A percentile compares a stretch with the other conserved stretches of the same genome.
Conservation (phyloP, 2,888 invertebrate genomes). For the Philereme transversata region DNA sequence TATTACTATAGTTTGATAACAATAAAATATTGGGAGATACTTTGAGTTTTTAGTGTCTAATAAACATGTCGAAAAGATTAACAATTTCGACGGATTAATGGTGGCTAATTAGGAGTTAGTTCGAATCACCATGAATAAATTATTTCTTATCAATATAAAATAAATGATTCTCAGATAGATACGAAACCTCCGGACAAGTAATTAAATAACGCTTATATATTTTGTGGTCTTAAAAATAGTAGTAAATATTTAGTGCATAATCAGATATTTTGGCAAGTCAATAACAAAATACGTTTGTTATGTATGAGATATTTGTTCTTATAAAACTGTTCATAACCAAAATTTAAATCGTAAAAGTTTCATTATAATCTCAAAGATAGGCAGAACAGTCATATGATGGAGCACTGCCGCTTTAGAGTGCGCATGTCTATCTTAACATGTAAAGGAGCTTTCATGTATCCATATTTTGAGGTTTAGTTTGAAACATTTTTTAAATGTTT, state of each 20-base stretch:
- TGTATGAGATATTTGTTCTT: conserved; percentile 49
- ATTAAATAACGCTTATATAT: not conserved
- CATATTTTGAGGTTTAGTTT: not conserved
- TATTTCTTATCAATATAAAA: not conserved
- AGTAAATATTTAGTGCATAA: not conserved
- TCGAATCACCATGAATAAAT: conserved; percentile 24
- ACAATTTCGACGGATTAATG: conserved; percentile 45
- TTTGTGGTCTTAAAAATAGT: not conserved
- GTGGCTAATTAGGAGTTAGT: conserved; percentile 41
- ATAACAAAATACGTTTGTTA: conserved; percentile 11
- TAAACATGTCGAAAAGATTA: conserved; percentile 49
- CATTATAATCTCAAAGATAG: conserved; percentile 78
- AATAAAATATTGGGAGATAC: conserved; percentile 61
- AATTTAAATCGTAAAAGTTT: conserved; percentile 76
- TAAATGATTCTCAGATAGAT: too few relatives aligned
- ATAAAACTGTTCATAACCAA: conserved; percentile 59
- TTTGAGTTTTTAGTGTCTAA: conserved; percentile 41
- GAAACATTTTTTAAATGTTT: too few relatives aligned
- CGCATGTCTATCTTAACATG: conserved; percentile 57
- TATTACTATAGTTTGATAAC: conserved; percentile 64
- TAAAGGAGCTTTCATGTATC: conserved; percentile 53
- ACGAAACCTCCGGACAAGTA: not conserved
- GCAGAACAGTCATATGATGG: conserved; percentile 77
- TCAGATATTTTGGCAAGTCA: not conserved
- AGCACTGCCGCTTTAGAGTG: conserved; percentile 65